Conservation (phyloP, 2,797 vertebrate species). For the Potorous gilbertii region DNA sequence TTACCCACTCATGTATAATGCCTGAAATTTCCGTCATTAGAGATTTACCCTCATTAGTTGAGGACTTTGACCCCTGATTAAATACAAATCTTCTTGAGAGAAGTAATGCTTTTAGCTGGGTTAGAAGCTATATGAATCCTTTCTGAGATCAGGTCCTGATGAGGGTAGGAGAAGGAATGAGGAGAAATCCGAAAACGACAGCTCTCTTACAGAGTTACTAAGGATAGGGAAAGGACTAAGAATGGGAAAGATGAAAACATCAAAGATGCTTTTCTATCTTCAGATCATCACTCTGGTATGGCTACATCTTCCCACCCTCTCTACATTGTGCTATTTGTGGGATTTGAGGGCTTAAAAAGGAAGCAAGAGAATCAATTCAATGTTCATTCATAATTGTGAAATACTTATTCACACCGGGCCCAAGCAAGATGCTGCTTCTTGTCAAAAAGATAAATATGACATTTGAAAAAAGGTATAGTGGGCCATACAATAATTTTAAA, state of each 20-base stretch:
- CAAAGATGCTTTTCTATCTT: neutral
- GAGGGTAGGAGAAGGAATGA: neutral
- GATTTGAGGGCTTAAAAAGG: neutral
- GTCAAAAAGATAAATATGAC: neutral
- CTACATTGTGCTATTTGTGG: neutral
- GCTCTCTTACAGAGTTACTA: neutral
- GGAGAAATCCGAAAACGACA: neutral
- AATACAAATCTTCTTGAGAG: neutral
- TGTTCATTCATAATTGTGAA: neutral
- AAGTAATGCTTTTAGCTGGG: neutral
- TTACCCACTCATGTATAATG: neutral
- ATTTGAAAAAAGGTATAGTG: neutral
- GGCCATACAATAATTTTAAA: neutral
- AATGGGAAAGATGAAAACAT: neutral
- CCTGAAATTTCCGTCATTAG: neutral
- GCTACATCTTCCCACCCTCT: neutral
- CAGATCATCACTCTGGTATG: neutral
- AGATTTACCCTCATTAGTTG: neutral
- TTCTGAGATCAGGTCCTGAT: neutral
- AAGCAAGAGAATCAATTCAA: neutral
- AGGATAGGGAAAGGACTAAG: neutral
- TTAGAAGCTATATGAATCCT: neutral
- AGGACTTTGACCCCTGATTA: neutral
- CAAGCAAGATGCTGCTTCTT: neutral
- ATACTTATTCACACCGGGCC: constrained; percentile 19